Conservation (phyloP, 2,113 vertebrate genomes). For the Platanista minor region DNA sequence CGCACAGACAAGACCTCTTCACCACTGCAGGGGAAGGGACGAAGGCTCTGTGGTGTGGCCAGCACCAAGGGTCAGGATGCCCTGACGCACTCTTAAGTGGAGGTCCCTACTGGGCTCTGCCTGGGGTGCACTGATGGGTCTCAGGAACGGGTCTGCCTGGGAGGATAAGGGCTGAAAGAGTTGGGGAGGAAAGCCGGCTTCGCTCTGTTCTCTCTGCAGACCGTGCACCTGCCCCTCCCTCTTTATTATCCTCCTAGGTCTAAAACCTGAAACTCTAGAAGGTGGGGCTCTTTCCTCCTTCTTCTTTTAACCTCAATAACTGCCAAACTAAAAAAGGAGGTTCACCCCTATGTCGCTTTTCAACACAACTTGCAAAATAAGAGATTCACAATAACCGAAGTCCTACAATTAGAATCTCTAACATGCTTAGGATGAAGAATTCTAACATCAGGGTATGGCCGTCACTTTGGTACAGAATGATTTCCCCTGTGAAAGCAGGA, state of each 20-base stretch:
- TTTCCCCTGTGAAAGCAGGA: background rate
- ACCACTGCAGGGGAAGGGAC: background rate
- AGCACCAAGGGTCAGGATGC: background rate
- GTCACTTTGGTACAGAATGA: background rate
- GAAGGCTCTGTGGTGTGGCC: background rate
- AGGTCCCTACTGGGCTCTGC: rapidly evolving
- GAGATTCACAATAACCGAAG: background rate
- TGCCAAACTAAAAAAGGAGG: background rate
- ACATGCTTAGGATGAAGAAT: background rate
- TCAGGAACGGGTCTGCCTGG: background rate
- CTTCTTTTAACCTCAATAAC: background rate
- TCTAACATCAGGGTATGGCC: background rate
- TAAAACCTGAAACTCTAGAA: background rate
- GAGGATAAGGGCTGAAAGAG: rapidly evolving
- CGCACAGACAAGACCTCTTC: background rate
- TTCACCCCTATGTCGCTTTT: background rate
- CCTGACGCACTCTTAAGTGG: rapidly evolving
- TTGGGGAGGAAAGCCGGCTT: background rate
- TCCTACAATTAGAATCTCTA: background rate
- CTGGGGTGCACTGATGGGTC: rapidly evolving
- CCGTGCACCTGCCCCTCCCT: rapidly evolving
- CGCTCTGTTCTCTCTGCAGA: background rate
- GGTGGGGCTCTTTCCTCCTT: background rate
- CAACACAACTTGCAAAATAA: background rate
- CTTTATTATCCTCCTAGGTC: background rate